Conservation (phyloP, 2,888 invertebrate species). For the Lasioglossum pauxillum region DNA sequence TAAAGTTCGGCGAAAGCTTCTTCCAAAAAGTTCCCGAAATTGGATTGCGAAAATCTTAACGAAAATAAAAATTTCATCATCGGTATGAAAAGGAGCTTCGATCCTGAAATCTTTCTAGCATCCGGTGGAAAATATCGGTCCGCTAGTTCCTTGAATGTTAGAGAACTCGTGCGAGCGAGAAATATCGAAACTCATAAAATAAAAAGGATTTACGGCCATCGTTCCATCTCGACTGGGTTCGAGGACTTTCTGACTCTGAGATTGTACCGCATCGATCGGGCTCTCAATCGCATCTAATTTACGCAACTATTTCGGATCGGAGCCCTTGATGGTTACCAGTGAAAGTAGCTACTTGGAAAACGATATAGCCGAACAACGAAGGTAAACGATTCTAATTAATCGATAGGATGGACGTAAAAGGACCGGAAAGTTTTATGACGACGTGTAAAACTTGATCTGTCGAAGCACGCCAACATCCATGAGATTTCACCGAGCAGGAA, state of each 20-base stretch:
- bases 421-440: slow-evolving; percentile 48
- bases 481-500: slow-evolving; percentile 6
- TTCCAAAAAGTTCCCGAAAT: slow-evolving; percentile 23
- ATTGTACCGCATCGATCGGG: slow-evolving; percentile 51
- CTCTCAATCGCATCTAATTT: slow-evolving; percentile 49
- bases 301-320: slow-evolving; percentile 22
- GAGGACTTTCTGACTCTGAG: slow-evolving; percentile 38
- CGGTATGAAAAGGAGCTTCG: slow-evolving; percentile 18
- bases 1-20: slow-evolving; percentile 9
- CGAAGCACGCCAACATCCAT: neutral
- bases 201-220: slow-evolving; percentile 44
- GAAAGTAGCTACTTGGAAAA: slow-evolving; percentile 31
- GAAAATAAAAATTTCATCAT: slow-evolving; percentile 35
- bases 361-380: slow-evolving; percentile 35
- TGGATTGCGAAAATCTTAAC: slow-evolving; percentile 58
- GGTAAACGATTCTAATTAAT: slow-evolving; percentile 65
- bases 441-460: slow-evolving; percentile 37
- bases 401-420: slow-evolving; percentile 34
- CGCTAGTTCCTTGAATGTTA: slow-evolving; percentile 13
- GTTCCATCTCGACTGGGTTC: slow-evolving; percentile 32
- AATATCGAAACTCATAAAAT: slow-evolving; percentile 48
- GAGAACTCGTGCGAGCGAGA: neutral
- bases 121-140: neutral
- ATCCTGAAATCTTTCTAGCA: neutral
- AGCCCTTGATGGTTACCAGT: slow-evolving; percentile 35